Evolutionary conservation across 1,140 invertebrate species (phyloP), one percentile per base, ranked within the genome.

Genomic region (Eueides isabella): DNA sequence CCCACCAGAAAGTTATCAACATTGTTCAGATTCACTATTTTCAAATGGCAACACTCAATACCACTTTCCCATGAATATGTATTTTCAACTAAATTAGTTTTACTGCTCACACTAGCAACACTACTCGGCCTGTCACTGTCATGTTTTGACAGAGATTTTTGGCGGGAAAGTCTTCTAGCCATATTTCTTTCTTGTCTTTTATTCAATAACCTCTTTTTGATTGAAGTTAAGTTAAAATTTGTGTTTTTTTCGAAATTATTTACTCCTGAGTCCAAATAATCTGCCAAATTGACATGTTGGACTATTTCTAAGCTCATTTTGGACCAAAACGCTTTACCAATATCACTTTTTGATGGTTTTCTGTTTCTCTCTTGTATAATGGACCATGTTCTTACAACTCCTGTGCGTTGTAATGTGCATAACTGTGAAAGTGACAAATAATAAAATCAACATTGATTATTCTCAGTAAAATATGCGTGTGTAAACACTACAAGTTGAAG

Each of bases 291-390:
- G 4, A 92, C 83, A 0, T 77, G 84, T 78, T 92, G 89, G 35
- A 61, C 78, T 75, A 85, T 89, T 73, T 92, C 85, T 11, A 93
- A 67, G 72, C 82, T 87, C 41, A 89, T 78, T 82, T 87, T 92
- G 0, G 92, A 91, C 87, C 90, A 92, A 66, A 80, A 89, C 0
- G 91, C 85, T 80, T 90, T 90, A 2, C 90, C 91, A 0, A 89
- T 79, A 23, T 92, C 87, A 6, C 61, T 67, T 19, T 12, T 23
- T 14, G 48, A 55, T 0, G 64, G 38, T 0, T 55, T 74, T 77
- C 77, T 84, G 2, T 75, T 66, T 71, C 82, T 92, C 30, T 92
- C 87, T 79, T 89, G 87, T n/a, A 90, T 74, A 73, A 94, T 84
- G 1, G 82, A 86, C 89, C 91, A 94, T 74, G 92, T 83, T 68